Evolutionary conservation across 2,113 vertebrate genomes (phyloP), one percentile per base, ranked within the genome.

Genomic region (Arvicanthis niloticus): DNA sequence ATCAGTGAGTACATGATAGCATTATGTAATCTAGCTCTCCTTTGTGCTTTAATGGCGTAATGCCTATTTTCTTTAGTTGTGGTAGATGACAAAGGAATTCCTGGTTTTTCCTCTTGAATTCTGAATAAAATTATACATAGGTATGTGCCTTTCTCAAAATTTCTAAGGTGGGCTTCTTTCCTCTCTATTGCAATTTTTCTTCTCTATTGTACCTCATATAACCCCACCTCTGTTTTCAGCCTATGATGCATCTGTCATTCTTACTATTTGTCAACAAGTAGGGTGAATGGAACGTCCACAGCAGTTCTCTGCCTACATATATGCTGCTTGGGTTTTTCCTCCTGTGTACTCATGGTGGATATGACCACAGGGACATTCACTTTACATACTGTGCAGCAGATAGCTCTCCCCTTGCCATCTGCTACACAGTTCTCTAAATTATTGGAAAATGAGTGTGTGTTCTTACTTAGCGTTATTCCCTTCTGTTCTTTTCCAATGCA

Each of bases 101-200:
- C 68, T 70, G 37, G 68, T 10, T 29, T 70, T 94, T 94, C 73
- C 26, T 94, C 37, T 51, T 75, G 60, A 65, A 75, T 73, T 37
- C n/a, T 60, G 89, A 94, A 87, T 95, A 21, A 93, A 93, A 77
- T 78, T 34, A 78, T 42, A 60, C 51, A 60, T 48, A 94, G 77
- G 40, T 1, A 9, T 48, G 45, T 7, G 26, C 10, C 16, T 77
- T 90, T 73, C 48, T 68, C 75, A 78, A 70, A 93, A 51, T 77
- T 65, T 89, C 81, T 80, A 31, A 40, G 56, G 40, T 40, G 45
- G 82, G n/a, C 34, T 65, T 72, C 75, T 73, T 76, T 42, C 3
- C 53, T 22, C 65, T 53, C 21, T 62, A 72, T 37, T 68, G 89
- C 53, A 51, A 48, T 48, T n/a, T 68, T 51, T 51, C 45, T 72